phyloP scores from a whole-genome alignment of 1,140 invertebrate species.

The Brachionus sp. region DNA sequence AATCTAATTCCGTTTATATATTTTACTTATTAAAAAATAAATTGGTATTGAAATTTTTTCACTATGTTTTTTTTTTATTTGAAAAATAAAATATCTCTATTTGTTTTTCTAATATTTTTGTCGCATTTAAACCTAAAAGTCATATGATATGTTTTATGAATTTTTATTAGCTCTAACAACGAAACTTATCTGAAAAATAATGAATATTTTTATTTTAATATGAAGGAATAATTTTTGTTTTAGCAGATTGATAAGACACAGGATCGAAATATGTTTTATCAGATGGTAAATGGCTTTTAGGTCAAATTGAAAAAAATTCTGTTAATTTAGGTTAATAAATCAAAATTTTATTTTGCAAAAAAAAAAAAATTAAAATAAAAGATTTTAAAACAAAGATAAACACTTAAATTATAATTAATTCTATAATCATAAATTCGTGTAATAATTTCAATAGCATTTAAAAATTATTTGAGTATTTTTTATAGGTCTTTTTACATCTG shows the following conservation, averaged over 20 bases:
- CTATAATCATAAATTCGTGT: background rate
- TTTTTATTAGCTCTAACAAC: background rate
- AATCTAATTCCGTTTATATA: background rate
- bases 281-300: background rate
- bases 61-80: background rate
- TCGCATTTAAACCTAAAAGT: background rate
- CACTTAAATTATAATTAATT: constrained; percentile 1
- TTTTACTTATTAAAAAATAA: background rate
- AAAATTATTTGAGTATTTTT: background rate
- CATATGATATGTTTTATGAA: background rate
- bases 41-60: background rate
- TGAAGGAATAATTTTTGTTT: background rate
- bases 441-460: background rate
- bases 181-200: background rate
- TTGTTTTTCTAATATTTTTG: background rate
- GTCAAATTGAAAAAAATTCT: background rate
- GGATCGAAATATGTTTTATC: background rate
- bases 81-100: background rate
- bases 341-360: background rate
- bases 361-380: background rate
- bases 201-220: background rate
- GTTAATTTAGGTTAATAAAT: background rate
- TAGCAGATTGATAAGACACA: background rate
- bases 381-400: background rate
- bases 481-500: background rate